Percentiles rank a stretch among this genome's conserved stretches.
Conservation (phyloP, 1,140 invertebrate species). For the Eubasilissa regina region DNA sequence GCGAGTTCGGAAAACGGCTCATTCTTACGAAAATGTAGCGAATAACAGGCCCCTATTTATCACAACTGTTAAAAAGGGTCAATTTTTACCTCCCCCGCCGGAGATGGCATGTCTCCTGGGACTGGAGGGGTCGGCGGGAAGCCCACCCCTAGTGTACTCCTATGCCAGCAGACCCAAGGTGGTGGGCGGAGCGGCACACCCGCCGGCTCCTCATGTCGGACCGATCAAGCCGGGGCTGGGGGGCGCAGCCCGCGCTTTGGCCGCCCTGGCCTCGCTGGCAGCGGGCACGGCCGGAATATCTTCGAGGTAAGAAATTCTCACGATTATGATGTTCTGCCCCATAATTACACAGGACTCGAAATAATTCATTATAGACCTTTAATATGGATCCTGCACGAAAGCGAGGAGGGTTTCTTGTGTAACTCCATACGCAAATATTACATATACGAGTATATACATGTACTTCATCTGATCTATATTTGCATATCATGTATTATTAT, state of each 20-base stretch:
- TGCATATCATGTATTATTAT: too few species aligned
- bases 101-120: constrained; percentile 79
- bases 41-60: constrained; percentile 77
- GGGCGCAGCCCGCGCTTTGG: constrained; percentile 46
- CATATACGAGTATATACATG: too few species aligned
- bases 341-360: not conserved
- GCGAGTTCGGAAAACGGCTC: constrained; percentile 44
- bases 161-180: constrained; percentile 76
- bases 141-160: constrained; percentile 73
- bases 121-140: constrained; percentile 66
- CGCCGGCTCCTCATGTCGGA: not conserved
- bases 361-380: not conserved
- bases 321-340: not conserved
- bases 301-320: constrained; percentile 32
- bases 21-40: constrained; percentile 53
- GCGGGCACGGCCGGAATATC: constrained; percentile 49
- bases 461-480: too few species aligned
- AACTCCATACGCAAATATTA: too few species aligned
- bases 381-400: too few species aligned
- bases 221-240: not conserved
- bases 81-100: constrained; percentile 84
- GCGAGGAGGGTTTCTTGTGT: too few species aligned
- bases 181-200: constrained; percentile 54
- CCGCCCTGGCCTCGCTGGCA: constrained; percentile 49
- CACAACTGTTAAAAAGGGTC: constrained; percentile 83